phyloP scores from a whole-genome alignment of 2,797 vertebrate genomes.

The Megalops cyprinoides region DNA sequence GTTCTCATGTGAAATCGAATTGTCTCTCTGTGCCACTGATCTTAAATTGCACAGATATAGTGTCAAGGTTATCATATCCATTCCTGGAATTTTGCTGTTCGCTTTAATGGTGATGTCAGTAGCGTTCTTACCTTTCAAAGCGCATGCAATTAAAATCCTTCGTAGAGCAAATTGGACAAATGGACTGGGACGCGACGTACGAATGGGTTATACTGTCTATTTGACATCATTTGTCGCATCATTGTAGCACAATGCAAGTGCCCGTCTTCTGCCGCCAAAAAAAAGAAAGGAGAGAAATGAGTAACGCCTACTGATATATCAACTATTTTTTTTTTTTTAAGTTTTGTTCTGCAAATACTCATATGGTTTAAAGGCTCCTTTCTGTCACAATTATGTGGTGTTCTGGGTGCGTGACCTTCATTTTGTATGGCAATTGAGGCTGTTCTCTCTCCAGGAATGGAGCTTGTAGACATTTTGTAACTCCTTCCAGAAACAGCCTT shows the following conservation, averaged over 20 bases:
- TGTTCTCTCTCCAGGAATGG: too few relatives aligned
- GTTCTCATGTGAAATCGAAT: not conserved
- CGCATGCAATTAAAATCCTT: not conserved
- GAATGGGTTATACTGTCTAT: not conserved
- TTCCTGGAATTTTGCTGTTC: not conserved
- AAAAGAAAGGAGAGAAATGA: not conserved
- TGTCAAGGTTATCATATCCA: not conserved
- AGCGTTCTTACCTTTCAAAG: not conserved
- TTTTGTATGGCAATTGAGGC: too few relatives aligned
- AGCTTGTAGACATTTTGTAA: too few relatives aligned
- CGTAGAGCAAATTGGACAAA: not conserved
- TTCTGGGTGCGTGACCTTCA: too few relatives aligned
- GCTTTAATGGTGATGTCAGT: not conserved
- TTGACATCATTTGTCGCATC: not conserved
- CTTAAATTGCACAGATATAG: not conserved
- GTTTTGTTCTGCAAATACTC: too few relatives aligned
- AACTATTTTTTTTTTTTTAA: too few relatives aligned
- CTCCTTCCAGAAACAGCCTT: too few relatives aligned
- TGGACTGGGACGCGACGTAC: not conserved
- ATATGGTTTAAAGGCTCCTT: too few relatives aligned
- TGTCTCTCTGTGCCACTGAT: not conserved
- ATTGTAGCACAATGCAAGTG: not conserved
- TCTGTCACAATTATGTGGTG: too few relatives aligned
- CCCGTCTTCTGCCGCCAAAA: not conserved
- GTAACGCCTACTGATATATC: not conserved